Evolutionary conservation across 2,113 vertebrate species (phyloP).

Genomic region (Phalacrocorax aristotelis): DNA sequence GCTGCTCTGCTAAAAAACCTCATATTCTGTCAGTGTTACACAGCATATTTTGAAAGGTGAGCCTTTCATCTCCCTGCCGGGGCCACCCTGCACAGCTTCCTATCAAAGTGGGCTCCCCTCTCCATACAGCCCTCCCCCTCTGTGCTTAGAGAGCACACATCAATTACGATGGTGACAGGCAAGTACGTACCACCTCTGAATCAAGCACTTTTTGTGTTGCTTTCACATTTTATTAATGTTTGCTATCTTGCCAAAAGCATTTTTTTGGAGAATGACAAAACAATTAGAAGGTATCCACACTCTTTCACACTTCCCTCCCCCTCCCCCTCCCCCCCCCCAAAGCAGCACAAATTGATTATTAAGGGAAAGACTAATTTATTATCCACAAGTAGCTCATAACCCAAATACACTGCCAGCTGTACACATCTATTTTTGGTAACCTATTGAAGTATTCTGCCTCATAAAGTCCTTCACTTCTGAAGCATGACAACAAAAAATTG

Average conservation of each 20-base stretch:
- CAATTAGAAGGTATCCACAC: not conserved
- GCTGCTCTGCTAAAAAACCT: not conserved
- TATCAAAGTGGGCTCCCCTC: not conserved
- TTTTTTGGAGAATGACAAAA: not conserved
- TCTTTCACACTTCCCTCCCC: not conserved
- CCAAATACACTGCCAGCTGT: not conserved
- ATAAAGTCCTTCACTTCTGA: not conserved
- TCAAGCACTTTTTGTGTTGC: not conserved
- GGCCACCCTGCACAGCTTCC: not conserved
- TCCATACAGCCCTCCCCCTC: not conserved
- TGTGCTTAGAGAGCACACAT: not conserved
- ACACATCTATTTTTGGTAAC: not conserved
- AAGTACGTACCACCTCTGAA: not conserved
- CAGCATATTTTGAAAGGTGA: not conserved
- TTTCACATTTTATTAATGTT: constrained; percentile 1
- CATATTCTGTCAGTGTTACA: not conserved
- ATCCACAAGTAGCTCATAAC: not conserved
- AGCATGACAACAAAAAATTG: not conserved
- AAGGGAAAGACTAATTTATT: constrained; percentile 2
- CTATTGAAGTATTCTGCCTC: not conserved
- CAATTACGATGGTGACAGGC: not conserved
- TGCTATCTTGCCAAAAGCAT: not conserved
- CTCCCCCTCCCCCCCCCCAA: not conserved
- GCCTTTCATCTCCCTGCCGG: not conserved
- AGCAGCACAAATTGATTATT: not conserved